Evolutionary conservation across 1,140 invertebrate genomes (phyloP).

Genomic region (Zaprionus inermis): DNA sequence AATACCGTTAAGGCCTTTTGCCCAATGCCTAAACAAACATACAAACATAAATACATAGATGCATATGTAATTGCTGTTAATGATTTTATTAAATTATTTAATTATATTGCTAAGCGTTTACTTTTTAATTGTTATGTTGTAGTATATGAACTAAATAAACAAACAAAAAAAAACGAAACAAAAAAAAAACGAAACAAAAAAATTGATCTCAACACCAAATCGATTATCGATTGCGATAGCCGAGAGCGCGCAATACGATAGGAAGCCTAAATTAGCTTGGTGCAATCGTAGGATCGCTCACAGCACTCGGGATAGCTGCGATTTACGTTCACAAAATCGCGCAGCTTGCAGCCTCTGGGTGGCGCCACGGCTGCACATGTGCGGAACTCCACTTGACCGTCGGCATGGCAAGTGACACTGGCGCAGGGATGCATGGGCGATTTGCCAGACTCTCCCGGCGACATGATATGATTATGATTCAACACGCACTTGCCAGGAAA

Average conservation of each 20-base stretch:
- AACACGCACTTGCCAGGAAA: slow-evolving; percentile 77
- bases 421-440: slow-evolving; percentile 70
- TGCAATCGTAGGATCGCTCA: slow-evolving; percentile 72
- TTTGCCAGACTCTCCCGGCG: slow-evolving; percentile 67
- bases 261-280: slow-evolving; percentile 54
- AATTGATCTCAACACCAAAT: not conserved
- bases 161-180: slow-evolving; percentile 35
- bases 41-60: slow-evolving; percentile 37
- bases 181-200: slow-evolving; percentile 5
- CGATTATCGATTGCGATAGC: slow-evolving; percentile 1
- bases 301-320: slow-evolving; percentile 71
- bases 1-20: slow-evolving; percentile 12
- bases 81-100: slow-evolving; percentile 82
- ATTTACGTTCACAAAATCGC: slow-evolving; percentile 77
- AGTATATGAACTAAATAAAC: slow-evolving; percentile 78
- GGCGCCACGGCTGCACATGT: slow-evolving; percentile 66
- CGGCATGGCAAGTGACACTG: slow-evolving; percentile 57
- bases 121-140: slow-evolving; percentile 81
- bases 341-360: slow-evolving; percentile 76
- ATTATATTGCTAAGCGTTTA: slow-evolving; percentile 81
- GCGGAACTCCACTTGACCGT: slow-evolving; percentile 55
- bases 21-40: slow-evolving; percentile 18
- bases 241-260: not conserved
- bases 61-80: slow-evolving; percentile 71
- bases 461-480: slow-evolving; percentile 49